Conservation (phyloP, 1,140 invertebrate species). For the Stratiolaelaps scimitus region DNA sequence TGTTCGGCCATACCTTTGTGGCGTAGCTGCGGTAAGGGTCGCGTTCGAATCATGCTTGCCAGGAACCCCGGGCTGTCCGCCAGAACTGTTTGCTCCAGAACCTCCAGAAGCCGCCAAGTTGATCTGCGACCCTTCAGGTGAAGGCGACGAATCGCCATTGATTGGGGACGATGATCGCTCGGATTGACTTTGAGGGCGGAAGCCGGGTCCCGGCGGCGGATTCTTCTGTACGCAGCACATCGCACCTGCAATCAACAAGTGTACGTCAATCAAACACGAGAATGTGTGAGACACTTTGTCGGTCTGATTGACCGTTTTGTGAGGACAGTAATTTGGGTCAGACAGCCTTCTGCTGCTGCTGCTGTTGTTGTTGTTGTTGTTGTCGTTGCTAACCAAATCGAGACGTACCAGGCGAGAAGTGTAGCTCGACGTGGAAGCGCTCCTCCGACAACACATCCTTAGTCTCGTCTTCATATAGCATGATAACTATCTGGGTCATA, state of each 20-base stretch:
- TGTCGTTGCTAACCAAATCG: too few species aligned
- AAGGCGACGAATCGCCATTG: slow-evolving; percentile 41
- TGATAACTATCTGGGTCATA: slow-evolving; percentile 97
- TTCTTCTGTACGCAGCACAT: slow-evolving; percentile 91
- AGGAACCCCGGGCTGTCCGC: not conserved
- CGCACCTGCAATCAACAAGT: slow-evolving; percentile 51
- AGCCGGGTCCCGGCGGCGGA: slow-evolving; percentile 78
- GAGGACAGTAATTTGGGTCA: too few species aligned
- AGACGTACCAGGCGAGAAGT: slow-evolving; percentile 71
- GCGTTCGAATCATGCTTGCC: slow-evolving; percentile 21
- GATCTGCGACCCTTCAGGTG: slow-evolving; percentile 24
- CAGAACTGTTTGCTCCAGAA: slow-evolving; percentile 55
- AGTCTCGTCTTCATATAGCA: slow-evolving; percentile 97
- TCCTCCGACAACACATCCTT: slow-evolving; percentile 51
- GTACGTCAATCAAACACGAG: too few species aligned
- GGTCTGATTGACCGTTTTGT: too few species aligned
- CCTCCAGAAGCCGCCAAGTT: slow-evolving; percentile 9
- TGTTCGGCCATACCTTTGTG: not conserved
- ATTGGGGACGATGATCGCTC: slow-evolving; percentile 24
- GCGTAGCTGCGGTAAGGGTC: slow-evolving; percentile 8
- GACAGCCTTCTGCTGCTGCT: too few species aligned
- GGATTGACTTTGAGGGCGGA: slow-evolving; percentile 56
- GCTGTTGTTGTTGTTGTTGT: too few species aligned
- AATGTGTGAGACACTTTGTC: too few species aligned
- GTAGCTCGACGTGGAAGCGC: slow-evolving; percentile 85